A percentile compares a stretch with the other conserved stretches of the same genome.
Conservation (phyloP, 2,113 vertebrate genomes). For the Malurus elegans region DNA sequence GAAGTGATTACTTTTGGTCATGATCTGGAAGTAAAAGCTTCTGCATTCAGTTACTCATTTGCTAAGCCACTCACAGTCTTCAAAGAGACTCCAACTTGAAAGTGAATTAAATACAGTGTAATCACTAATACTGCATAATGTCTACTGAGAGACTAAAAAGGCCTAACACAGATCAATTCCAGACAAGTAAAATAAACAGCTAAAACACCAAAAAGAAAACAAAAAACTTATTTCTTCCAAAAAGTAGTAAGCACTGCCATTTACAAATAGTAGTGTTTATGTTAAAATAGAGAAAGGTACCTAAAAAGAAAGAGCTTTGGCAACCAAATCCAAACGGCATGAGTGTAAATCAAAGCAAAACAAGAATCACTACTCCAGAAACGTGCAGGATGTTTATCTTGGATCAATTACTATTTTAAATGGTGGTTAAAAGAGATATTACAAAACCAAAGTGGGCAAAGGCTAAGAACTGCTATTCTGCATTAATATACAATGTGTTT, state of each 20-base stretch:
- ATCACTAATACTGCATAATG: slow-evolving; percentile 55
- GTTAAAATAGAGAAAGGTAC: slow-evolving; percentile 65
- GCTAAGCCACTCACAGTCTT: slow-evolving; percentile 53
- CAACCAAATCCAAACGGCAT: slow-evolving; percentile 63
- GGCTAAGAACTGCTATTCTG: slow-evolving; percentile 46
- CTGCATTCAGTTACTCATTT: slow-evolving; percentile 37
- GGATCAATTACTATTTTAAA: slow-evolving; percentile 62
- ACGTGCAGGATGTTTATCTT: slow-evolving; percentile 71
- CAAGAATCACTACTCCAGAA: slow-evolving; percentile 69
- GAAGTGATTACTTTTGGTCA: slow-evolving; percentile 49
- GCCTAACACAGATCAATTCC: slow-evolving; percentile 40
- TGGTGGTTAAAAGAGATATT: slow-evolving; percentile 48
- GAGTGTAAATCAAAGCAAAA: slow-evolving; percentile 63
- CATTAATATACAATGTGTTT: slow-evolving; percentile 55
- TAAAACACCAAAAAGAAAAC: slow-evolving; percentile 52
- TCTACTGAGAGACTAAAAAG: slow-evolving; percentile 46
- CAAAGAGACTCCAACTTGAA: slow-evolving; percentile 40
- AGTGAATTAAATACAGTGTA: slow-evolving; percentile 54
- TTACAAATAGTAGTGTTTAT: slow-evolving; percentile 68
- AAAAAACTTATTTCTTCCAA: slow-evolving; percentile 61
- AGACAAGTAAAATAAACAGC: slow-evolving; percentile 66
- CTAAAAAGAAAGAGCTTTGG: slow-evolving; percentile 61
- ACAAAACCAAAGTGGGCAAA: slow-evolving; percentile 52
- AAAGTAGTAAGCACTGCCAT: slow-evolving; percentile 57
- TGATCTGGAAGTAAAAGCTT: slow-evolving; percentile 36